phyloP scores from a whole-genome alignment of 1,140 invertebrate species.

The Lutraria rhynchaena region DNA sequence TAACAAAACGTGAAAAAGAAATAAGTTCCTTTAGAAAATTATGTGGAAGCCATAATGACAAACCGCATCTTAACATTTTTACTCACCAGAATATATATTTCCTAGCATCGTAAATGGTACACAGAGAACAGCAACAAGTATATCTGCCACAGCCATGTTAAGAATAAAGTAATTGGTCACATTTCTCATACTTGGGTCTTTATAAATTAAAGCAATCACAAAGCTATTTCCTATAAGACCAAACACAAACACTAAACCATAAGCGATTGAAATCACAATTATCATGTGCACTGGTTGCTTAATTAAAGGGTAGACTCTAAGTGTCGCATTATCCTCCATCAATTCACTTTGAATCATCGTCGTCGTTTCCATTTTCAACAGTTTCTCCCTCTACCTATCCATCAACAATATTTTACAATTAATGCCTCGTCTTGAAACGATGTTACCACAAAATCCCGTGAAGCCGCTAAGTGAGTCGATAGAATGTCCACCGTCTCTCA shows the following conservation, averaged over 20 bases:
- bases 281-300: conserved; percentile 46
- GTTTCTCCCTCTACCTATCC: no score
- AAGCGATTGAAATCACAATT: conserved; percentile 32
- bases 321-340: no score
- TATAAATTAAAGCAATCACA: conserved; percentile 92
- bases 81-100: conserved; percentile 38
- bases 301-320: neutral
- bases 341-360: no score
- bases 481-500: no score
- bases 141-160: conserved; percentile 96
- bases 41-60: no score
- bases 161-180: conserved; percentile 98
- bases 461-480: no score
- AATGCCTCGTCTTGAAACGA: no score
- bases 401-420: no score
- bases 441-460: no score
- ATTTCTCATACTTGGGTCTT: conserved; percentile 91
- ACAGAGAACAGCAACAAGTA: conserved; percentile 92
- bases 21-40: no score
- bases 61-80: neutral
- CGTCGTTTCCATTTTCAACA: no score
- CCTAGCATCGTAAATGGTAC: conserved; percentile 46
- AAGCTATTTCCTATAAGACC: conserved; percentile 89
- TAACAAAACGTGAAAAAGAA: no score
- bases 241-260: conserved; percentile 47